phyloP scores from a whole-genome alignment of 2,888 invertebrate species.

The Himalopsyche anomala region DNA sequence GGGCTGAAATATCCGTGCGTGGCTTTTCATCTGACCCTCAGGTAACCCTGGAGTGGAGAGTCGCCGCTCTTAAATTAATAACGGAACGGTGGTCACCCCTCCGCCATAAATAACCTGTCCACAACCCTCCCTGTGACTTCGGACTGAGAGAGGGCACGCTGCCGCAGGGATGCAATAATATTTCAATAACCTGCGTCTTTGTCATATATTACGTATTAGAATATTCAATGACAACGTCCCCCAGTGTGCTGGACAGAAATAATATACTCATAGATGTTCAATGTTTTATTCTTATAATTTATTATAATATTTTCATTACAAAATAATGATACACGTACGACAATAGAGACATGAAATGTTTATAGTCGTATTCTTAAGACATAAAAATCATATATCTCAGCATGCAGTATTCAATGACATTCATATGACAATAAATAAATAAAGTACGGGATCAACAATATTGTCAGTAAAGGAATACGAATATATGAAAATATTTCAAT shows the following conservation, averaged over 20 bases:
- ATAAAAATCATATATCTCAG: slow-evolving; percentile 10
- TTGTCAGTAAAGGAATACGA: too few relatives aligned
- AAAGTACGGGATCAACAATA: too few relatives aligned
- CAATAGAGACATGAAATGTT: not conserved
- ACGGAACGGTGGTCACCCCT: slow-evolving; percentile 64
- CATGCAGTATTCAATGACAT: not conserved
- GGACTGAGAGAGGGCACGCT: slow-evolving; percentile 47
- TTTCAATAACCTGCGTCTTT: slow-evolving; percentile 62
- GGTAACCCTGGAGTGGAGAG: slow-evolving; percentile 41
- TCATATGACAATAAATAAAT: not conserved
- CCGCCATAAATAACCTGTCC: slow-evolving; percentile 65
- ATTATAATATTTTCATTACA: slow-evolving; percentile 11
- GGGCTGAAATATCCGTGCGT: not conserved
- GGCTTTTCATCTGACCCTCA: slow-evolving; percentile 41
- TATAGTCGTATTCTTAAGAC: not conserved
- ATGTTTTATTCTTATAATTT: not conserved
- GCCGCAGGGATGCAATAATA: slow-evolving; percentile 59
- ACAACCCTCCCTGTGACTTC: slow-evolving; percentile 36
- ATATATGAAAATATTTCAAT: too few relatives aligned
- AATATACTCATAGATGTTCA: not conserved
- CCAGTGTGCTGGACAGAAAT: not conserved
- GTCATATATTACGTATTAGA: slow-evolving; percentile 61
- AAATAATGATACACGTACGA: not conserved
- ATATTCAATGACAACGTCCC: slow-evolving; percentile 45
- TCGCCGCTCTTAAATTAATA: slow-evolving; percentile 62